Conservation (phyloP, 1,140 invertebrate genomes). For the Nephila pilipes region DNA sequence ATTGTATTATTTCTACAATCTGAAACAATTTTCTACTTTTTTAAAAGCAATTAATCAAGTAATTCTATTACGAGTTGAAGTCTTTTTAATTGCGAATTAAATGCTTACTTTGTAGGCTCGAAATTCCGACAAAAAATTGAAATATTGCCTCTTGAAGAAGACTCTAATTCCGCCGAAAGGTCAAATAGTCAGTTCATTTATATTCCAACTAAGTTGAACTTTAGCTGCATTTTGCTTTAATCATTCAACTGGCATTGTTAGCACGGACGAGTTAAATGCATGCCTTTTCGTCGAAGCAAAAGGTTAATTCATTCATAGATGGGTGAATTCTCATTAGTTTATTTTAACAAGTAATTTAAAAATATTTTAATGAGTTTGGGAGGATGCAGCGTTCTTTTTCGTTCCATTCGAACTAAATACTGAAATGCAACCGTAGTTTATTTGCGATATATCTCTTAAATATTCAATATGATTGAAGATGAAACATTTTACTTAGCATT, state of each 20-base stretch:
- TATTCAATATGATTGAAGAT: too few relatives aligned
- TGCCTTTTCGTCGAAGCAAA: not conserved
- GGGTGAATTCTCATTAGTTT: not conserved
- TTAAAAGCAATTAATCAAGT: too few relatives aligned
- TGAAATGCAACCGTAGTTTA: not conserved
- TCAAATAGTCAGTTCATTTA: not conserved
- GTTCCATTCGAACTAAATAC: not conserved
- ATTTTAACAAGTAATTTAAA: not conserved
- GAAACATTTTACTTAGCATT: too few relatives aligned
- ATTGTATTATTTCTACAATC: too few relatives aligned
- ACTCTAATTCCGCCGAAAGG: not conserved
- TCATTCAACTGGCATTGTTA: not conserved
- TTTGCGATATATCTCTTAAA: too few relatives aligned
- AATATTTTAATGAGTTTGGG: not conserved
- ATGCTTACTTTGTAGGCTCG: too few relatives aligned
- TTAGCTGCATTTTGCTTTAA: not conserved
- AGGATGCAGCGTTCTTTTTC: not conserved
- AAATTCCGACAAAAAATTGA: not conserved
- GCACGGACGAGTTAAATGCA: not conserved
- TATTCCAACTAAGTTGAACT: not conserved
- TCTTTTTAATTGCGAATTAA: too few relatives aligned
- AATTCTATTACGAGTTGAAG: too few relatives aligned
- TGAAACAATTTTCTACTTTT: too few relatives aligned
- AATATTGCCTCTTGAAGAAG: not conserved
- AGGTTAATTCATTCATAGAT: conserved; percentile 21